These are phyloP conservation scores for Elgonia sp. DNA, from an alignment of 2,888 invertebrate species.

Conservation along the genomic window DNA sequence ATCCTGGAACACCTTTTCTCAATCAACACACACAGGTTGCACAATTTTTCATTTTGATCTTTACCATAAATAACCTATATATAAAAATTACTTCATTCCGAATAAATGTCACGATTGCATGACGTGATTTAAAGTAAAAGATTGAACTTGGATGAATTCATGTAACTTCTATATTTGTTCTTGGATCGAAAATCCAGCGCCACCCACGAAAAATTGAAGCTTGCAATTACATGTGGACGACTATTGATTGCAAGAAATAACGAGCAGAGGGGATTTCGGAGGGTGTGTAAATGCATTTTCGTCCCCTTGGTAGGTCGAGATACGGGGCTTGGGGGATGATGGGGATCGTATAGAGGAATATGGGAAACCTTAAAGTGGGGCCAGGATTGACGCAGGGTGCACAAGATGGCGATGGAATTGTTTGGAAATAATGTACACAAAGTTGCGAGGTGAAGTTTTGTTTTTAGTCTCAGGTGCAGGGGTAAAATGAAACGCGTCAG, in stretches of 20 bases:
- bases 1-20: too few species aligned
- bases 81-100: too few species aligned
- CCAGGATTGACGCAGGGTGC: conserved; percentile 48
- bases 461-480: conserved; percentile 60
- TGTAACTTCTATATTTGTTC: conserved; percentile 24
- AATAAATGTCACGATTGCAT: too few species aligned
- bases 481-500: conserved; percentile 18
- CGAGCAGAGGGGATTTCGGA: conserved; percentile 44
- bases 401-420: conserved; percentile 48
- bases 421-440: conserved; percentile 48
- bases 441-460: conserved; percentile 58
- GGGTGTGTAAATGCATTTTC: conserved; percentile 62
- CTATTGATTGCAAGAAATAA: conserved; percentile 62
- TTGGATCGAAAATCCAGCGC: conserved; percentile 2
- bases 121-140: conserved; percentile 15
- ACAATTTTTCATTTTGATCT: too few species aligned
- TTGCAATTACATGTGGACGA: conserved; percentile 61
- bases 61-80: too few species aligned
- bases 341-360: conserved; percentile 27
- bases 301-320: conserved; percentile 16
- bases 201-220: conserved; percentile 58
- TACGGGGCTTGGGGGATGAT: conserved; percentile 15
- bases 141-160: conserved; percentile 23
- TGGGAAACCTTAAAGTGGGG: conserved; percentile 53
- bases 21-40: too few species aligned